Percentiles rank a stretch among this genome's conserved stretches.
Evolutionary conservation across 2,113 vertebrate genomes (phyloP).

Genomic region (Callipepla californica): DNA sequence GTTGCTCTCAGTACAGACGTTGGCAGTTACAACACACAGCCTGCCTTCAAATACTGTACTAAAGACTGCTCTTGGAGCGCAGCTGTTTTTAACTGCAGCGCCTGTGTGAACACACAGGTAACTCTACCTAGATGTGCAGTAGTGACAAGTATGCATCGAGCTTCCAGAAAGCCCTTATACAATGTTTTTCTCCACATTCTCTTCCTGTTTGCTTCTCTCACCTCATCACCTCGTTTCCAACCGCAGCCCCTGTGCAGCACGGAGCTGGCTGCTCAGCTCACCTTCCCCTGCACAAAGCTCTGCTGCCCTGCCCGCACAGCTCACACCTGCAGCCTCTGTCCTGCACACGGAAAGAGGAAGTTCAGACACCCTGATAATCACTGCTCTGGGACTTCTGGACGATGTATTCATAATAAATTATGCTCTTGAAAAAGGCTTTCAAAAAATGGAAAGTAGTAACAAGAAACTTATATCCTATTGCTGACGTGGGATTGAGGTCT

Average conservation of each 20-base stretch:
- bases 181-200: background rate
- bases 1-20: background rate
- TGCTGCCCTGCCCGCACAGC: background rate
- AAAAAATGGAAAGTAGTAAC: background rate
- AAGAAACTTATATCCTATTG: conserved; percentile 2
- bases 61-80: fast-evolving
- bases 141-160: background rate
- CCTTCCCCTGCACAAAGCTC: background rate
- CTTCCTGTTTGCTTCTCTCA: background rate
- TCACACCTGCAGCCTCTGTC: background rate
- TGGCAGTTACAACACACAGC: fast-evolving
- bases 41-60: fast-evolving
- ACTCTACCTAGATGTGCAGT: fast-evolving
- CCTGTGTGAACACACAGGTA: fast-evolving
- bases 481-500: background rate
- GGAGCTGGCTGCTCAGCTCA: background rate
- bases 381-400: background rate
- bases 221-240: background rate
- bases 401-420: background rate
- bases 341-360: background rate
- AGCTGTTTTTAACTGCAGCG: fast-evolving
- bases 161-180: background rate
- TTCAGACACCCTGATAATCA: fast-evolving
- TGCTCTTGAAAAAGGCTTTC: background rate
- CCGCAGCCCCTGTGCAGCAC: background rate